phyloP scores from a whole-genome alignment of 2,888 invertebrate genomes.

The Aporophyla lueneburgensis region DNA sequence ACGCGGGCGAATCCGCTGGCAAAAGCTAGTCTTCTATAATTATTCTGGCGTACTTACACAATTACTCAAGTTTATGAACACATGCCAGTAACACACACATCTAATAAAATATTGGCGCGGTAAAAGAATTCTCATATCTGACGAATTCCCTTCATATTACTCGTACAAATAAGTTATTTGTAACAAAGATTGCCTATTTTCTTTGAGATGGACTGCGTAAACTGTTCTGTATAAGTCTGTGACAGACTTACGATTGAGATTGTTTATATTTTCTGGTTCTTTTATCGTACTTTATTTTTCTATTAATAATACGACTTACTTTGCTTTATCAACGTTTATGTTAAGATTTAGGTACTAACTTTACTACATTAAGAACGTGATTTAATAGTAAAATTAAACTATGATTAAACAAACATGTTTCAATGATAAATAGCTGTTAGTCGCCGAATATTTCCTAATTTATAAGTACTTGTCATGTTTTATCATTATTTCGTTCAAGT shows the following conservation, averaged over 20 bases:
- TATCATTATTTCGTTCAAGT: no score
- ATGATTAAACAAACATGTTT: no score
- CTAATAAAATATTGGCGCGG: slow-evolving; percentile 5
- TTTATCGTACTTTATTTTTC: not conserved
- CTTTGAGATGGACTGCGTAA: slow-evolving; percentile 27
- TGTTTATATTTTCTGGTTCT: not conserved
- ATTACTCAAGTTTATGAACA: slow-evolving; percentile 20
- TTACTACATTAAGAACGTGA: no score
- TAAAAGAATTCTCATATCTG: slow-evolving; percentile 28
- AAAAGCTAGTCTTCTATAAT: not conserved
- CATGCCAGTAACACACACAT: slow-evolving; percentile 1
- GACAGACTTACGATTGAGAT: slow-evolving; percentile 10
- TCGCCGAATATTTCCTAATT: no score
- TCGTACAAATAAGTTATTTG: slow-evolving; percentile 47
- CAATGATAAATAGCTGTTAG: no score
- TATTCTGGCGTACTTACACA: not conserved
- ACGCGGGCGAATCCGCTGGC: no score
- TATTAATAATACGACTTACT: not conserved
- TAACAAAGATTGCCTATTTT: slow-evolving; percentile 61
- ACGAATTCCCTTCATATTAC: slow-evolving; percentile 19
- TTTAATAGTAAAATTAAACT: no score
- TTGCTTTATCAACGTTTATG: no score
- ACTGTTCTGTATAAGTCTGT: slow-evolving; percentile 1
- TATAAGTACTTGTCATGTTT: no score
- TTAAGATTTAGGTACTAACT: not conserved